phyloP scores from a whole-genome alignment of 1,140 invertebrate species.

The Eriosoma lanigerum region DNA sequence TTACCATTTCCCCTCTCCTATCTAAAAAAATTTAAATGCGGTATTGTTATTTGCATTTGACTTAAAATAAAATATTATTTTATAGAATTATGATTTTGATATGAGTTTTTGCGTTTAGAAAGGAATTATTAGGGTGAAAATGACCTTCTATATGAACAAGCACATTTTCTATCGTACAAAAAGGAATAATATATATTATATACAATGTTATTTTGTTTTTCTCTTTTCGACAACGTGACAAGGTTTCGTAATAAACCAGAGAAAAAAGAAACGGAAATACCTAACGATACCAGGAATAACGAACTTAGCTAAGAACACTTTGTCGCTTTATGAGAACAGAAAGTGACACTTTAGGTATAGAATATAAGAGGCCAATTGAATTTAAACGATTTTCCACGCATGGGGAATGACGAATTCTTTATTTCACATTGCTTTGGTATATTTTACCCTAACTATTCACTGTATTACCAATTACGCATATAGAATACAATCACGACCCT shows the following conservation, averaged over 20 bases:
- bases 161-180: conserved; percentile 24
- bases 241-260: conserved; percentile 31
- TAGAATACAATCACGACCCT: background rate
- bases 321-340: conserved; percentile 35
- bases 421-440: background rate
- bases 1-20: too few species aligned
- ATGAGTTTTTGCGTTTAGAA: too few species aligned
- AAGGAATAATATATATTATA: background rate
- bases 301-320: conserved; percentile 40
- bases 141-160: background rate
- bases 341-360: conserved; percentile 30
- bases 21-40: too few species aligned
- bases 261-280: conserved; percentile 33
- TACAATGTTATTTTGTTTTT: conserved; percentile 28
- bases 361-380: conserved; percentile 33
- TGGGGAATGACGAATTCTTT: conserved; percentile 10
- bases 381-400: conserved; percentile 40
- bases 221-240: conserved; percentile 39
- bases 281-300: conserved; percentile 44
- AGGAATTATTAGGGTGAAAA: too few species aligned
- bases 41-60: too few species aligned
- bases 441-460: conserved; percentile 1
- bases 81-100: too few species aligned
- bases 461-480: background rate
- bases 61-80: too few species aligned